phyloP scores from a whole-genome alignment of 2,888 invertebrate species.

The Chrysotoxum bicinctum region DNA sequence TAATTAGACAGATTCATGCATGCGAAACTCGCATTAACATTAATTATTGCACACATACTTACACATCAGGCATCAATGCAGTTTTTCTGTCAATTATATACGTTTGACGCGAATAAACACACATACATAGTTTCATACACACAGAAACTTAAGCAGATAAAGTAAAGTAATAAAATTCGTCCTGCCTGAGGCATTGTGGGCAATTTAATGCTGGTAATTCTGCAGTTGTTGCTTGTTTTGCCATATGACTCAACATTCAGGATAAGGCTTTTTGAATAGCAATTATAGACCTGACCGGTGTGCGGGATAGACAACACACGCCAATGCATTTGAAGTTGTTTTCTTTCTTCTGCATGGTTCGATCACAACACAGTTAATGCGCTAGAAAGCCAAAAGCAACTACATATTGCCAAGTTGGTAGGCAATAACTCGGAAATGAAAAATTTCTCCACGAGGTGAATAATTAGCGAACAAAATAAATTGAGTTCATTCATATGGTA shows the following conservation, averaged over 20 bases:
- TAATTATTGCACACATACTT: constrained; percentile 27
- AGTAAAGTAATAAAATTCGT: constrained; percentile 64
- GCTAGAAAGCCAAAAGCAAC: constrained; percentile 52
- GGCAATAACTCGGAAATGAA: constrained; percentile 70
- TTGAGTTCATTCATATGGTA: constrained; percentile 69
- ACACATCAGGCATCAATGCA: not conserved
- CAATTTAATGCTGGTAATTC: constrained; percentile 45
- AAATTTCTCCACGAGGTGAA: constrained; percentile 69
- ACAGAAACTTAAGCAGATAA: constrained; percentile 6
- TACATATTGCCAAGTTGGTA: constrained; percentile 3
- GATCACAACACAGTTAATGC: constrained; percentile 46
- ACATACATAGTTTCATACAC: not conserved
- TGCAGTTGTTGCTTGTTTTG: constrained; percentile 42
- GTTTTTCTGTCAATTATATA: constrained; percentile 1
- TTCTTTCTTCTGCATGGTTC: constrained; percentile 20
- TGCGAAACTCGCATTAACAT: constrained; percentile 62
- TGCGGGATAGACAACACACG: constrained; percentile 60
- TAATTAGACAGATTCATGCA: constrained; percentile 66
- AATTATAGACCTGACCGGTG: constrained; percentile 55
- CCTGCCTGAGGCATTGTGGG: constrained; percentile 60
- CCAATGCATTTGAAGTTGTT: constrained; percentile 36
- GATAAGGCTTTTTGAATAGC: constrained; percentile 71
- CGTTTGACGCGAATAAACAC: not conserved
- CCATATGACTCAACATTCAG: constrained; percentile 67
- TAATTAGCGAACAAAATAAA: constrained; percentile 71